Conservation (phyloP, 1,140 invertebrate species). For the Plodia interpunctella region DNA sequence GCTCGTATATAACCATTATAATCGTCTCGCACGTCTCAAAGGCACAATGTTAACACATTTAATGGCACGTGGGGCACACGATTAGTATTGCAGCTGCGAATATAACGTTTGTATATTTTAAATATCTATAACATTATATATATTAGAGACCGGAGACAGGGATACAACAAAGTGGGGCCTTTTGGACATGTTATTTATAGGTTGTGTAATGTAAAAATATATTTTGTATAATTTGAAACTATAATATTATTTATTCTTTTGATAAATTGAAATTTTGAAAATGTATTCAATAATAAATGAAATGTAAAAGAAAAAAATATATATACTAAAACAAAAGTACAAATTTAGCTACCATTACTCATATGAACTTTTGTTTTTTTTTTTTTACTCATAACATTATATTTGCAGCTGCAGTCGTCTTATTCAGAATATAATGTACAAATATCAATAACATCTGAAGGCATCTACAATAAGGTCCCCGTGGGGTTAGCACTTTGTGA, state of each 20-base stretch:
- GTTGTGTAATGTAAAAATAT: too few species aligned
- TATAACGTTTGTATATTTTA: background rate
- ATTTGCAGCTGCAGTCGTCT: background rate
- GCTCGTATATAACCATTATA: background rate
- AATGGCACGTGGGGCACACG: constrained; percentile 20
- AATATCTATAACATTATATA: too few species aligned
- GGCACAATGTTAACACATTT: constrained; percentile 20
- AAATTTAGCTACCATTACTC: too few species aligned
- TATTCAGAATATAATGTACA: constrained; percentile 23
- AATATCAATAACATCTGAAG: constrained; percentile 18
- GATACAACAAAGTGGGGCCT: too few species aligned
- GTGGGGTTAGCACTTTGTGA: constrained; percentile 54
- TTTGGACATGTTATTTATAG: too few species aligned
- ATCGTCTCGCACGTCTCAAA: constrained; percentile 11
- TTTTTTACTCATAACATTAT: background rate
- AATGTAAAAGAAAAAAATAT: too few species aligned
- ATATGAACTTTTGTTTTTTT: background rate
- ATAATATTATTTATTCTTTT: background rate
- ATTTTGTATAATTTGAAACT: too few species aligned
- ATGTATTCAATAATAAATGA: too few species aligned
- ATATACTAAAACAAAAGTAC: too few species aligned
- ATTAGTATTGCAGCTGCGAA: background rate
- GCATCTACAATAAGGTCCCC: constrained; percentile 39
- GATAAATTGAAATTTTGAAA: background rate
- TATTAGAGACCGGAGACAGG: too few species aligned